A percentile compares a stretch with the other conserved stretches of the same genome.
Conservation (phyloP, 2,797 vertebrate species). For the Leptatherina wallacei region DNA sequence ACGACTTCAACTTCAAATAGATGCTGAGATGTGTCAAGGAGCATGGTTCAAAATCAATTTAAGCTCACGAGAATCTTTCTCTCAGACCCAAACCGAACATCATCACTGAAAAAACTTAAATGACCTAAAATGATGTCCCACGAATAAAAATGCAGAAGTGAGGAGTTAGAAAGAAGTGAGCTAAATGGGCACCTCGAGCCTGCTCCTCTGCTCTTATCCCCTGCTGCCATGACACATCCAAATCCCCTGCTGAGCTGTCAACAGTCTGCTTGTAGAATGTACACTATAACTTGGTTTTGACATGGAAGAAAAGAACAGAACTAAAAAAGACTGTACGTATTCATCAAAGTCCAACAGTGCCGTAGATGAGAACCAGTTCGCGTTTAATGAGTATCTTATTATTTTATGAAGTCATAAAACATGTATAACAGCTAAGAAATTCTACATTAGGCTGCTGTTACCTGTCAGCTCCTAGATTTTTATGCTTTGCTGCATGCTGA, state of each 20-base stretch:
- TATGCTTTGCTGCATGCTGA: conserved; percentile 1
- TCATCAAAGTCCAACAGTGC: conserved; percentile 21
- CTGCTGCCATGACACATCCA: background rate
- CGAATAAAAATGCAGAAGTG: background rate
- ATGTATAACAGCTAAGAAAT: conserved; percentile 28
- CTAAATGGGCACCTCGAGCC: background rate
- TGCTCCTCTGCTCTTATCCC: background rate
- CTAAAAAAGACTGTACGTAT: background rate
- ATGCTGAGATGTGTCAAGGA: conserved; percentile 9
- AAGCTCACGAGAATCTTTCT: conserved; percentile 17
- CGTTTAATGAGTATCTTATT: conserved; percentile 13
- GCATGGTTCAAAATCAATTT: conserved; percentile 13
- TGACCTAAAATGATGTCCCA: background rate
- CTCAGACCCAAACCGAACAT: conserved; percentile 16
- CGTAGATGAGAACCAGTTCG: conserved; percentile 5
- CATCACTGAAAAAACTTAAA: background rate
- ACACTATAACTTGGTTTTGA: background rate
- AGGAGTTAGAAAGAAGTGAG: background rate
- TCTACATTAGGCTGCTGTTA: conserved; percentile 4
- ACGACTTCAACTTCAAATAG: conserved; percentile 34
- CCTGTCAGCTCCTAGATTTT: conserved; percentile 10
- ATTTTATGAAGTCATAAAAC: conserved; percentile 40
- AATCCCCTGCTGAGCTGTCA: background rate
- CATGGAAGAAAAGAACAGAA: background rate
- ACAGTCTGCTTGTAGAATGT: conserved; percentile 2